Percentiles rank a stretch among this genome's conserved stretches.
These are phyloP conservation scores for Plectrocnemia conspersa DNA, from an alignment of 1,140 invertebrate genomes.

Conservation along the genomic window DNA sequence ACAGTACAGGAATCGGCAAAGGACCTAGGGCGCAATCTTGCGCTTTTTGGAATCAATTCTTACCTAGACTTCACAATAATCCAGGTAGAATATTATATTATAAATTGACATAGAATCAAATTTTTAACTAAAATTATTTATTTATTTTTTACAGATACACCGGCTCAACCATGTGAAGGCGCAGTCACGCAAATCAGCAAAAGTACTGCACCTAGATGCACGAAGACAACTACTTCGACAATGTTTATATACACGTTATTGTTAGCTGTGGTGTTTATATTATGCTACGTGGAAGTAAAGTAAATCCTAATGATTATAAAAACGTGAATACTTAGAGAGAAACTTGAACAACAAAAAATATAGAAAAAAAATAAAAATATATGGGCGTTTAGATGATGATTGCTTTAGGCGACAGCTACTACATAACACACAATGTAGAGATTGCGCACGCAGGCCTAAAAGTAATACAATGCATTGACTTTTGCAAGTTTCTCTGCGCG, in stretches of 20 bases:
- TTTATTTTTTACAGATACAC: slow-evolving; percentile 47
- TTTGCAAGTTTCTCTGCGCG: slow-evolving; percentile 19
- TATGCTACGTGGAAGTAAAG: neutral
- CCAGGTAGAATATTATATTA: slow-evolving; percentile 52
- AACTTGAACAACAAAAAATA: slow-evolving; percentile 8
- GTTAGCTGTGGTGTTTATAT: neutral
- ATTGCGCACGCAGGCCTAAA: slow-evolving; percentile 25
- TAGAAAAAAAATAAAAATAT: slow-evolving; percentile 7
- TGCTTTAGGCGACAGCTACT: slow-evolving; percentile 27
- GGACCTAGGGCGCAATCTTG: slow-evolving; percentile 83
- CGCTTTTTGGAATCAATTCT: slow-evolving; percentile 93
- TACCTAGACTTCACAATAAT: slow-evolving; percentile 75
- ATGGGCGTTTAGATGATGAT: slow-evolving; percentile 24
- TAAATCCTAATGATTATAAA: neutral
- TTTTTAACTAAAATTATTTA: neutral
- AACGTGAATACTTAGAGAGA: slow-evolving; percentile 27
- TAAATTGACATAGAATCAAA: neutral
- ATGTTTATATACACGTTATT: neutral
- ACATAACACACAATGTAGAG: slow-evolving; percentile 29
- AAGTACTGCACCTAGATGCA: neutral
- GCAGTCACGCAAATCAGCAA: slow-evolving; percentile 54
- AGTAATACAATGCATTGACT: slow-evolving; percentile 20
- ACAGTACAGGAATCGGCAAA: slow-evolving; percentile 61
- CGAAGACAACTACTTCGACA: neutral
- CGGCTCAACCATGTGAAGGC: slow-evolving; percentile 54